A percentile compares a stretch with the other conserved stretches of the same genome.
Conservation (phyloP, 2,113 vertebrate genomes). For the Dicrurus megarhynchus region DNA sequence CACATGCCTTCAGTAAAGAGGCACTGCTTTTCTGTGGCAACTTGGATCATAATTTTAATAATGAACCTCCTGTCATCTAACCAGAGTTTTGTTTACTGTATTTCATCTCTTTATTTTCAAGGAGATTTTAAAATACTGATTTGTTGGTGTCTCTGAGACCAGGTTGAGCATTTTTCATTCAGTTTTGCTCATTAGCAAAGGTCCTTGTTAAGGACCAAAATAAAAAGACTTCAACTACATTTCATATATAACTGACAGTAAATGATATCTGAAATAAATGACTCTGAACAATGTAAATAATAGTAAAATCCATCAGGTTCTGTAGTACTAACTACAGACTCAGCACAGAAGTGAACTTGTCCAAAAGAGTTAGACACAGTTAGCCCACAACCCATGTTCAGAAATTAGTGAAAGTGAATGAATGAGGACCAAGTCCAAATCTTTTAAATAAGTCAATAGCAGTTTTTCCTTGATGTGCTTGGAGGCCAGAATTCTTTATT, state of each 20-base stretch:
- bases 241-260: background rate
- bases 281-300: background rate
- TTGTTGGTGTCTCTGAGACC: background rate
- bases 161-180: background rate
- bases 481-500: rapidly evolving
- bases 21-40: background rate
- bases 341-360: background rate
- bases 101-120: background rate
- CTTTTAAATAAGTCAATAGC: background rate
- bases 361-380: background rate
- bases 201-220: background rate
- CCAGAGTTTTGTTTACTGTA: background rate
- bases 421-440: background rate
- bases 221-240: background rate
- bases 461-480: background rate
- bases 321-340: background rate
- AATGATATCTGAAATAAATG: background rate
- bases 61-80: background rate
- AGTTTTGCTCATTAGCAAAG: background rate
- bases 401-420: background rate
- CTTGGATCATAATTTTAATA: background rate
- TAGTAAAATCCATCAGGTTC: background rate
- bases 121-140: background rate
- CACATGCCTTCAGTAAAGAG: background rate
- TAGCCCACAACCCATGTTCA: background rate